Conservation (phyloP, 2,888 invertebrate genomes). For the Trachelus tabidus region DNA sequence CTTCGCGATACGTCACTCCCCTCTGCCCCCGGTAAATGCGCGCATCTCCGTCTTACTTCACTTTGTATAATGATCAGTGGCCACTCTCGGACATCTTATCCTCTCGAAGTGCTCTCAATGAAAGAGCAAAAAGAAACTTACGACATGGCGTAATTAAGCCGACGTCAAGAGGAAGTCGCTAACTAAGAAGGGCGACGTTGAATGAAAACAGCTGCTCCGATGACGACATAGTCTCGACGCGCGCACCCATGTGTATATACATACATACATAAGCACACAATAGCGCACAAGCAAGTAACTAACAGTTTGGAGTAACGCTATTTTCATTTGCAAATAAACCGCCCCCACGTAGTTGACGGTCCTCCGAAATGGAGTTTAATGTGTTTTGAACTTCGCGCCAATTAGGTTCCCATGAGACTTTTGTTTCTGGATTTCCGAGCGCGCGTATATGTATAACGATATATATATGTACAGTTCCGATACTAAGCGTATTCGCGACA, state of each 20-base stretch:
- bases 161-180: constrained; percentile 51
- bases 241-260: neutral
- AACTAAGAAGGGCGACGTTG: constrained; percentile 58
- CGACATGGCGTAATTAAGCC: neutral
- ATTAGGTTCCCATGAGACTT: neutral
- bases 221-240: constrained; percentile 52
- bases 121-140: neutral
- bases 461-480: neutral
- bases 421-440: constrained; percentile 17
- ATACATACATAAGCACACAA: neutral
- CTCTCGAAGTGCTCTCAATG: neutral
- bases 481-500: neutral
- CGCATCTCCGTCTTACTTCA: neutral
- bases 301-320: constrained; percentile 33
- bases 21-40: too few relatives aligned
- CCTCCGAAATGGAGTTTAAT: neutral
- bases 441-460: constrained; percentile 3
- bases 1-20: neutral
- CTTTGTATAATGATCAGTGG: neutral
- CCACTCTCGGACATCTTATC: neutral
- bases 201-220: constrained; percentile 64
- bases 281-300: constrained; percentile 6
- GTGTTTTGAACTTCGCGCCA: neutral
- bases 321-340: constrained; percentile 55
- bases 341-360: constrained; percentile 23